Evolutionary conservation across 2,888 invertebrate genomes (phyloP), one percentile per base, ranked within the genome.

Genomic region (Andrena fulva): DNA sequence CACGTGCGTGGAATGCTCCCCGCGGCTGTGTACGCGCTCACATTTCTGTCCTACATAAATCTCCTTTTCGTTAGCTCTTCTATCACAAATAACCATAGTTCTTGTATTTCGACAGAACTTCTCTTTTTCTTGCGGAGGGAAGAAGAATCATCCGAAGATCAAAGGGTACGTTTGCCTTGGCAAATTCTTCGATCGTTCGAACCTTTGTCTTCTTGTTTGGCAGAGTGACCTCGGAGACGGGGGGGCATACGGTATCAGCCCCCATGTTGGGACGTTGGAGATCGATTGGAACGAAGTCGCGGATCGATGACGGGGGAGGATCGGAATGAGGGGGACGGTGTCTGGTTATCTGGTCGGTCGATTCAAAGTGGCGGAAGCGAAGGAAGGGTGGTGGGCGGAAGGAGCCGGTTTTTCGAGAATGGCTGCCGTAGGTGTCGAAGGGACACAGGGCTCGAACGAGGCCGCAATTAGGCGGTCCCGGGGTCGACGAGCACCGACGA

Each of bases 391-490:
- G 72, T 56, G 74, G 79, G 54, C 89, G 88, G 88, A 87, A 91
- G 87, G 85, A 89, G 89, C 86, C 84, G 81, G 89, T 89, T 89
- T 90, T 90, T 89, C 82, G 89, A 91, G 91, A 91, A 91, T 89
- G 90, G 86, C 89, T 85, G 90, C 86, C 87, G 91, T 91, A 92
- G 92, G 92, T 92, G 92, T 92, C 91, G 92, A 93, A 92, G 91
- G 90, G 91, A 89, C 90, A 90, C 89, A 87, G 85, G 87, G 87
- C 90, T 89, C 88, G 91, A 92, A 91, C 91, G 90, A 90, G 90
- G 83, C 90, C 90, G 90, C 92, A 93, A 93, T 93, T 93, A 93
- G 92, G 88, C 89, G 90, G 84, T 85, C 89, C 90, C 85, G 85
- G 86, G 89, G 86, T 88, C 89, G 88, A 78, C 87, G 87, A 79